These are phyloP conservation scores for Halcyon chelicuti DNA, from an alignment of 2,797 vertebrate species.

Conservation along the genomic window DNA sequence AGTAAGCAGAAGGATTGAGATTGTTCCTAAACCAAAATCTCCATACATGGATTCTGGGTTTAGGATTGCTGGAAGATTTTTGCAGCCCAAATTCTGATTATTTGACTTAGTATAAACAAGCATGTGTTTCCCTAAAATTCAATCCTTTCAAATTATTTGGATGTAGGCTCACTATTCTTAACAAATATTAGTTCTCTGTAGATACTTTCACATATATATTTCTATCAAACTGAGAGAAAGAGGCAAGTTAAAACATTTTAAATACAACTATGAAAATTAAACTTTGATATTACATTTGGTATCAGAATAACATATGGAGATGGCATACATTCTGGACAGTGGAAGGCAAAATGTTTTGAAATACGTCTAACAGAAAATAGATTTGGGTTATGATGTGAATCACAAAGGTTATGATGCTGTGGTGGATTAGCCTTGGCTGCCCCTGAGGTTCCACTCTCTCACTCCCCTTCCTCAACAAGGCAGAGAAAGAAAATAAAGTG, in stretches of 20 bases:
- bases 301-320: background rate
- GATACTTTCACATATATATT: background rate
- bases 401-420: background rate
- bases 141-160: background rate
- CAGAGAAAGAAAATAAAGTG: background rate
- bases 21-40: background rate
- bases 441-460: background rate
- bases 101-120: background rate
- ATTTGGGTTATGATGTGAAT: background rate
- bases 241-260: background rate
- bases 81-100: background rate
- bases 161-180: background rate
- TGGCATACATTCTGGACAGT: background rate
- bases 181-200: background rate
- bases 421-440: background rate
- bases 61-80: background rate
- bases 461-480: background rate
- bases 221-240: background rate
- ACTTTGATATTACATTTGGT: background rate
- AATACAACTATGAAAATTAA: background rate
- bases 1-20: background rate
- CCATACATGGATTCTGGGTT: background rate
- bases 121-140: background rate
- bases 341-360: background rate
- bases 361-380: background rate